phyloP scores from a whole-genome alignment of 2,888 invertebrate genomes.

The Agrotis ipsilon region DNA sequence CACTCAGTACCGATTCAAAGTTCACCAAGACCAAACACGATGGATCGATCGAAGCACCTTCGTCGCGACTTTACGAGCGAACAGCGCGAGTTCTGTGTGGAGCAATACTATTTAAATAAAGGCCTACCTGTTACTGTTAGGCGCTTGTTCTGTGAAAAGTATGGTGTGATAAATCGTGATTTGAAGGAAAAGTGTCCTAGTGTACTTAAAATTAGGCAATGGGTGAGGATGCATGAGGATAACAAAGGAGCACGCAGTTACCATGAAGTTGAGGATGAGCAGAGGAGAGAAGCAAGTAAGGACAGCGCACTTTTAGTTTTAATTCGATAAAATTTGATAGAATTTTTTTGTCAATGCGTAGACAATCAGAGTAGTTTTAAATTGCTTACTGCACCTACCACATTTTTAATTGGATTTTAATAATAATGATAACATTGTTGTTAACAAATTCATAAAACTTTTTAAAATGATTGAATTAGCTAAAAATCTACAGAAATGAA shows the following conservation, averaged over 20 bases:
- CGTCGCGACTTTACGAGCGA: constrained; percentile 1
- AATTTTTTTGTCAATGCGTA: background rate
- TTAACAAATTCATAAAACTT: too few relatives aligned
- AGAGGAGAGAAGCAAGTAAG: constrained; percentile 3
- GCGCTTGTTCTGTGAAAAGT: constrained; percentile 20
- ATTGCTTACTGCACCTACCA: background rate
- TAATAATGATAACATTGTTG: too few relatives aligned
- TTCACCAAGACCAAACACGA: background rate
- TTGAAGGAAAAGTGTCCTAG: background rate
- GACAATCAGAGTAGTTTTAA: background rate
- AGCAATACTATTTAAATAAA: constrained; percentile 18
- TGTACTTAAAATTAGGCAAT: background rate
- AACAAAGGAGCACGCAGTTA: background rate
- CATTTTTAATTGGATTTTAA: background rate
- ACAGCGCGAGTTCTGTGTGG: constrained; percentile 13
- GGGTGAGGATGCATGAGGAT: constrained; percentile 5
- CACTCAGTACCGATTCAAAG: constrained; percentile 9
- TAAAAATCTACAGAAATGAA: too few relatives aligned
- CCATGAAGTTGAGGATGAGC: too few relatives aligned
- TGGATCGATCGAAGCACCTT: background rate
- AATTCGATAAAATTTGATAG: background rate
- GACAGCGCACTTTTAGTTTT: background rate
- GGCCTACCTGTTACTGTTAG: background rate
- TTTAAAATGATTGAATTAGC: too few relatives aligned
- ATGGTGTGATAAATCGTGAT: background rate